Evolutionary conservation across 2,888 invertebrate genomes (phyloP).

Genomic region (Camptogramma bilineatum): DNA sequence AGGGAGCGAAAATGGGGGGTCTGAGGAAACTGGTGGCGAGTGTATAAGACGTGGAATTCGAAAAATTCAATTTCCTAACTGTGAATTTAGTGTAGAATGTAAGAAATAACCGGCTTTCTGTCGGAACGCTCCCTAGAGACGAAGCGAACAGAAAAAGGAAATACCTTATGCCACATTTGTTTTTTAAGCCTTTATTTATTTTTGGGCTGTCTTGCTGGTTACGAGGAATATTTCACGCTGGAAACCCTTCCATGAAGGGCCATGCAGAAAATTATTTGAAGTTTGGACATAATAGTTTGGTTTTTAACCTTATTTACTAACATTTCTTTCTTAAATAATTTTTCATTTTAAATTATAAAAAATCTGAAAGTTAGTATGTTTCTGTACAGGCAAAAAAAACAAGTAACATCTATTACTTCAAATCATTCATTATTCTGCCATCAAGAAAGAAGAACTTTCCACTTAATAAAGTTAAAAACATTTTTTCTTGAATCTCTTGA

Average conservation of each 20-base stretch:
- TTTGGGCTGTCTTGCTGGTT: constrained; percentile 18
- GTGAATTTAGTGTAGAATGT: constrained; percentile 77
- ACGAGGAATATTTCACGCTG: constrained; percentile 4
- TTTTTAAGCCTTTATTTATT: constrained; percentile 50
- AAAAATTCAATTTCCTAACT: constrained; percentile 82
- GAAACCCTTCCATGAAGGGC: background rate
- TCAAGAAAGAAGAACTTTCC: too few species aligned
- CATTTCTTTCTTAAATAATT: too few species aligned
- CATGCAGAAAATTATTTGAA: background rate
- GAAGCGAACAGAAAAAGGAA: constrained; percentile 65
- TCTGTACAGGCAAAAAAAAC: too few species aligned
- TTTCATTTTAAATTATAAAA: too few species aligned
- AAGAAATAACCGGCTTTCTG: constrained; percentile 73
- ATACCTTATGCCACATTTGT: constrained; percentile 61
- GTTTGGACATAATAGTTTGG: too few species aligned
- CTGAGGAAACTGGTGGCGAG: constrained; percentile 53
- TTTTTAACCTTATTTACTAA: too few species aligned
- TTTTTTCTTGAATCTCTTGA: too few species aligned
- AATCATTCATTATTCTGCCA: too few species aligned
- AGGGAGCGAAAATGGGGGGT: constrained; percentile 48
- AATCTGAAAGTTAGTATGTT: too few species aligned
- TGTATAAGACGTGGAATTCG: constrained; percentile 70
- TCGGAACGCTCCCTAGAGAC: constrained; percentile 62
- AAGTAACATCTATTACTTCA: too few species aligned
- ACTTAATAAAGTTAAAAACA: too few species aligned